Conservation (phyloP, 2,888 invertebrate genomes). For the Drosophila vallismaia region DNA sequence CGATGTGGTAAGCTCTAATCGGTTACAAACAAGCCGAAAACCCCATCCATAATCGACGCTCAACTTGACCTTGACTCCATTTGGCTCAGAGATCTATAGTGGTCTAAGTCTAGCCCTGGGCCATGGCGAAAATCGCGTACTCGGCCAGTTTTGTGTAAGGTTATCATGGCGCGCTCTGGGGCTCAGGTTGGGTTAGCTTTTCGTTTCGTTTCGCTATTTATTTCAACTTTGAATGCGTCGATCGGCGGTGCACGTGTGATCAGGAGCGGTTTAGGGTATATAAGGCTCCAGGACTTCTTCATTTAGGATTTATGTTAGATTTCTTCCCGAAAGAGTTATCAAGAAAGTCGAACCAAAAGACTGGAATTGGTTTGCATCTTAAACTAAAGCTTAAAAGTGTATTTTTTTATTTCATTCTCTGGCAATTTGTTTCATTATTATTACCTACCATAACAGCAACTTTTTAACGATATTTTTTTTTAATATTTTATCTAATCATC, state of each 20-base stretch:
- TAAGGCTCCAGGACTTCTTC: neutral
- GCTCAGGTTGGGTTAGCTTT: conserved; percentile 17
- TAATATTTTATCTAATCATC: too few species aligned
- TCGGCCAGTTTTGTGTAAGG: conserved; percentile 38
- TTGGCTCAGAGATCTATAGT: conserved; percentile 32
- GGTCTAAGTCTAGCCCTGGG: conserved; percentile 13
- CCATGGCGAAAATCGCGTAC: conserved; percentile 31
- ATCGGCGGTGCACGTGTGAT: conserved; percentile 41
- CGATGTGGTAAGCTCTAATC: conserved; percentile 45
- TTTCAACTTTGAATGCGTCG: conserved; percentile 13
- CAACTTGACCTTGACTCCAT: conserved; percentile 69
- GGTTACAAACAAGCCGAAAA: conserved; percentile 30
- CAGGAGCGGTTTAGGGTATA: conserved; percentile 23
- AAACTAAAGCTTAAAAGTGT: too few species aligned
- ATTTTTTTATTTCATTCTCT: too few species aligned
- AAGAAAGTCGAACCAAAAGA: too few species aligned
- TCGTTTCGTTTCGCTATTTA: conserved; percentile 11
- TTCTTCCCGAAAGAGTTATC: too few species aligned
- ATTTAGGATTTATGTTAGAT: neutral
- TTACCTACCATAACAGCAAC: neutral
- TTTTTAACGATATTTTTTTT: neutral
- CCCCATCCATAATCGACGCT: conserved; percentile 25
- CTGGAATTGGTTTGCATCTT: too few species aligned
- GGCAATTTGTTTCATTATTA: neutral
- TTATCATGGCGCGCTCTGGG: conserved; percentile 8